Base-by-base conservation (phyloP, 2,113 vertebrate species). In the Macrotis lagotis region DNA sequence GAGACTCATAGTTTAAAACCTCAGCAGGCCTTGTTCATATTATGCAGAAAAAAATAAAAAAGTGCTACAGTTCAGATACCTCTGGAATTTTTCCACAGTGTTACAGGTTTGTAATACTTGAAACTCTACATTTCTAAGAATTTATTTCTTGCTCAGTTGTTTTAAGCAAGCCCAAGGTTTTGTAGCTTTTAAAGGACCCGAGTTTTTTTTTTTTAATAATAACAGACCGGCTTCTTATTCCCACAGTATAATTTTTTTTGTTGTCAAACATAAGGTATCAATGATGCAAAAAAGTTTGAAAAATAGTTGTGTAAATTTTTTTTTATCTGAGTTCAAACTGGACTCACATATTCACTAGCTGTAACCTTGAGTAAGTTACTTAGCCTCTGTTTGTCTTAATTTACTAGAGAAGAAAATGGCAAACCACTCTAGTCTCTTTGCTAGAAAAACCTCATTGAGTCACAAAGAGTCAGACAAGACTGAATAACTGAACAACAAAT, bases 221-320 rank as follows among this genome's bases (percentile, higher is more conserved):
- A 99, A 98, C 98, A 99, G 98, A 99, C 98, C 98, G 98, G 99
- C 99, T 99, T 99, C 98, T 98, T 99, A 98, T 98, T 98, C 98
- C 98, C 99, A 98, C 98, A 99, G 98, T 99, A 98, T 99, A 98
- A 98, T 99, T 99, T 99, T 99, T 99, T 98, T 98, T 98, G 97
- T 98, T 99, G 98, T 99, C 98, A 98, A 99, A 98, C 98, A 98
- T 99, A 98, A 99, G 99, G 99, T 99, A 99, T 99, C 99, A 99
- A 99, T 98, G 98, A 99, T 99, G 99, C 99, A 99, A 99, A 99
- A 99, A 99, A 99, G 99, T 99, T 99, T 99, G 98, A 99, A 99
- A 99, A 99, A 98, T 98, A 98, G n/a, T 97, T 97, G 98, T 98
- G 98, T 98, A 98, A 98, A 97, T 98, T 98, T 98, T 98, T 98